A percentile compares a stretch with the other conserved stretches of the same genome.
Conservation (phyloP, 2,113 vertebrate species). For the Puntigrus tetrazona region DNA sequence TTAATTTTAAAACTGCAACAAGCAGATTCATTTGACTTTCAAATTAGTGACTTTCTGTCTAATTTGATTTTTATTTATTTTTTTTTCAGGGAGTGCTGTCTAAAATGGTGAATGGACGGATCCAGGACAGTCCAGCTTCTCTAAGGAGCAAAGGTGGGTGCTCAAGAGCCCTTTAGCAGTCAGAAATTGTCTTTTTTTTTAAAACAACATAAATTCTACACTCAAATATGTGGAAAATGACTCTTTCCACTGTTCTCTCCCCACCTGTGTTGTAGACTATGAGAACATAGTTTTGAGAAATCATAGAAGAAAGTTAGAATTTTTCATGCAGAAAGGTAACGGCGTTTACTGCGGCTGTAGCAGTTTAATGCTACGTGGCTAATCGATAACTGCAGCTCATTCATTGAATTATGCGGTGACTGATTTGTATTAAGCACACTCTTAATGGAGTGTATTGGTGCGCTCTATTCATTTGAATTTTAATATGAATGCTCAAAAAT, state of each 20-base stretch:
- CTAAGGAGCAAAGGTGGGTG: slow-evolving; percentile 84
- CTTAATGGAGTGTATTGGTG: slow-evolving; percentile 27
- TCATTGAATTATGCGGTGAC: neutral
- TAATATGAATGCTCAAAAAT: neutral
- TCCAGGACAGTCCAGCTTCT: slow-evolving; percentile 66
- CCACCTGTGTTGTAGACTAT: slow-evolving; percentile 79
- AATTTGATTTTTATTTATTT: neutral
- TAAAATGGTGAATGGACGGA: slow-evolving; percentile 75
- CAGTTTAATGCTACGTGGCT: neutral
- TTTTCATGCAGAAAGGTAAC: slow-evolving; percentile 94
- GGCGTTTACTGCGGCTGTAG: neutral
- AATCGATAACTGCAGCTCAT: neutral
- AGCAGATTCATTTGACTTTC: too few relatives aligned
- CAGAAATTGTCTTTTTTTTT: neutral
- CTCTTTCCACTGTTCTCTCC: neutral
- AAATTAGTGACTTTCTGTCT: too few relatives aligned
- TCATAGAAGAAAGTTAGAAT: slow-evolving; percentile 88
- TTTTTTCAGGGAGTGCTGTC: slow-evolving; percentile 73
- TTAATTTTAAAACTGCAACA: too few relatives aligned
- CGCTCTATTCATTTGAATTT: neutral
- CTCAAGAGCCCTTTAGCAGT: neutral
- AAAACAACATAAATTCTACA: neutral
- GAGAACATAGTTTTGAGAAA: slow-evolving; percentile 86
- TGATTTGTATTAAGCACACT: slow-evolving; percentile 1
- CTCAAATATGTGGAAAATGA: neutral